Conservation (phyloP, 2,113 vertebrate genomes). For the Eudyptes chrysolophus region DNA sequence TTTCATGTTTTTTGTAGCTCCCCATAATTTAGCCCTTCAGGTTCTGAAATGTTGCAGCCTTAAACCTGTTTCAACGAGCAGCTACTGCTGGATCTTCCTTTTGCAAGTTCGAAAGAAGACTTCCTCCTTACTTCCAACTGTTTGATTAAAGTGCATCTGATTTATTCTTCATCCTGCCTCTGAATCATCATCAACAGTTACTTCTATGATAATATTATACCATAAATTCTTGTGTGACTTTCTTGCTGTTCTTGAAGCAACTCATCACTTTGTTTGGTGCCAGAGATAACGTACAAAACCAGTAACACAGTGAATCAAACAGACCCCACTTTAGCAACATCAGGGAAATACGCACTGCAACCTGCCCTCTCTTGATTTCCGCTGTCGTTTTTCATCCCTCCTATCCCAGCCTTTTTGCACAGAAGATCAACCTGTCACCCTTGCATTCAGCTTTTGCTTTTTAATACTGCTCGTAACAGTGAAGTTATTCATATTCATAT, state of each 20-base stretch:
- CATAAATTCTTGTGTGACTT: neutral
- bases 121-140: neutral
- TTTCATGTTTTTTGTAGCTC: neutral
- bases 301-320: neutral
- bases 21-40: neutral
- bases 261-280: neutral
- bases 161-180: neutral
- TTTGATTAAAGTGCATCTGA: constrained; percentile 9
- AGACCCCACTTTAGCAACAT: neutral
- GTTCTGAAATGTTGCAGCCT: neutral
- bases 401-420: neutral
- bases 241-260: neutral
- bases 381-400: neutral
- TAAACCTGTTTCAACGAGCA: neutral
- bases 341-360: neutral
- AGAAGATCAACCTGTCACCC: neutral
- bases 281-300: neutral
- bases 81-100: neutral
- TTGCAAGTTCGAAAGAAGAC: neutral
- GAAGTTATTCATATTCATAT: neutral
- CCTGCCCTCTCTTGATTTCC: neutral
- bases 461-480: neutral
- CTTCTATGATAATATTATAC: neutral
- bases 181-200: neutral
- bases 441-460: neutral